Conservation (phyloP, 2,888 invertebrate species). For the Pyrrhosoma nymphula region DNA sequence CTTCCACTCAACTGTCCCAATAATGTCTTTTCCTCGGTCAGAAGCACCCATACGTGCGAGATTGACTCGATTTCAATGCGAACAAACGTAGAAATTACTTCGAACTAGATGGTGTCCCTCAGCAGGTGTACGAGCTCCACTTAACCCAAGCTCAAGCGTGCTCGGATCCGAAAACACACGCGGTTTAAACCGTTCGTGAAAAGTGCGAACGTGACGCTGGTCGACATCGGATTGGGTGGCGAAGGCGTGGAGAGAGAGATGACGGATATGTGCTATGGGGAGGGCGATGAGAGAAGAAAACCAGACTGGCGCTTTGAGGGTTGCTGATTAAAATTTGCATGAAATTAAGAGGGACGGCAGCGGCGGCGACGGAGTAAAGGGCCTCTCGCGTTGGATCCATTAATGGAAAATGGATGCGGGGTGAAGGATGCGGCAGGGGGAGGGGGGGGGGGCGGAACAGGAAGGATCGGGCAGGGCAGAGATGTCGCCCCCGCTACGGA, state of each 20-base stretch:
- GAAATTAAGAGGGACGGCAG: not conserved
- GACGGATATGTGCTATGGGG: not conserved
- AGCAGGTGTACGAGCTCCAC: too few relatives aligned
- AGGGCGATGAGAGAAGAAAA: not conserved
- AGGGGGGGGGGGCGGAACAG: too few relatives aligned
- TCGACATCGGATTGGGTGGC: not conserved
- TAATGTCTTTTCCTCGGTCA: too few relatives aligned
- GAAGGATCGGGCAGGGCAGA: not conserved
- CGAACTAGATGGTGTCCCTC: not conserved
- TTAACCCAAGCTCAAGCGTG: not conserved
- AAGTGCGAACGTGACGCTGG: not conserved
- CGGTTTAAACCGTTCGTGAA: not conserved
- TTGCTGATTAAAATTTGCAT: conserved; percentile 48
- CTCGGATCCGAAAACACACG: not conserved
- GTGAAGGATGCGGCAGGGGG: too few relatives aligned
- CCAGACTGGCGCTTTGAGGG: not conserved
- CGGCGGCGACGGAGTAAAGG: not conserved
- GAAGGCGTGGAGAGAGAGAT: not conserved
- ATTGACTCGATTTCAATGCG: too few relatives aligned
- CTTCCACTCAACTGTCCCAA: too few relatives aligned
- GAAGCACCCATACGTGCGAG: too few relatives aligned
- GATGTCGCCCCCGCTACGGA: not conserved
- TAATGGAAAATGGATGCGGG: conserved; percentile 19
- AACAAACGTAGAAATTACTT: too few relatives aligned
- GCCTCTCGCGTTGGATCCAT: not conserved